Percentiles rank a stretch among this genome's conserved stretches.
phyloP scores from a whole-genome alignment of 2,797 vertebrate species.

The Liasis olivaceus region DNA sequence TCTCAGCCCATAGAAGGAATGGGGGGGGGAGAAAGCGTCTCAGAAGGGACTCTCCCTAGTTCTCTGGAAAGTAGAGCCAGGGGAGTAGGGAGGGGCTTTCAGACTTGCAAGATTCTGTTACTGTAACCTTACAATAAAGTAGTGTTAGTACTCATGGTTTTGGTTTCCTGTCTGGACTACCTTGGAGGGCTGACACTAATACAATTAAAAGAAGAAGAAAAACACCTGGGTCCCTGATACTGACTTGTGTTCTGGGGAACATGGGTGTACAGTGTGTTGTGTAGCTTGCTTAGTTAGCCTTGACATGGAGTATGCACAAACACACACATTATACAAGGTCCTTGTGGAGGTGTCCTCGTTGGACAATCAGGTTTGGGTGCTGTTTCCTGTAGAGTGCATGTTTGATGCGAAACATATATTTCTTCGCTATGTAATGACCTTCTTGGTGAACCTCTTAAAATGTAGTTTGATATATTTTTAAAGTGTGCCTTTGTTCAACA shows the following conservation, averaged over 20 bases:
- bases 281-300: not conserved
- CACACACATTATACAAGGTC: not conserved
- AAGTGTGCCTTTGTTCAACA: slow-evolving; percentile 7
- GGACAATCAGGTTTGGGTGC: not conserved
- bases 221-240: not conserved
- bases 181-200: not conserved
- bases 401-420: not conserved
- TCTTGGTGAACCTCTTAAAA: not conserved
- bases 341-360: not conserved
- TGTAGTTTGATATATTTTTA: not conserved
- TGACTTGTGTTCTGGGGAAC: not conserved
- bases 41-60: not conserved
- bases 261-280: not conserved
- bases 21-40: not conserved
- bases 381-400: not conserved
- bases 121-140: not conserved
- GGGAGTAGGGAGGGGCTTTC: not conserved
- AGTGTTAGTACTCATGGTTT: not conserved
- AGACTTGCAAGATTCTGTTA: too few species aligned
- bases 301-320: not conserved
- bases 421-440: not conserved
- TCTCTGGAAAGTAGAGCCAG: not conserved
- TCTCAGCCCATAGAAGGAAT: not conserved
- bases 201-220: not conserved
- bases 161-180: not conserved